These are phyloP conservation scores for Quadroppia sp. DNA, from an alignment of 2,888 invertebrate genomes.

Conservation along the genomic window DNA sequence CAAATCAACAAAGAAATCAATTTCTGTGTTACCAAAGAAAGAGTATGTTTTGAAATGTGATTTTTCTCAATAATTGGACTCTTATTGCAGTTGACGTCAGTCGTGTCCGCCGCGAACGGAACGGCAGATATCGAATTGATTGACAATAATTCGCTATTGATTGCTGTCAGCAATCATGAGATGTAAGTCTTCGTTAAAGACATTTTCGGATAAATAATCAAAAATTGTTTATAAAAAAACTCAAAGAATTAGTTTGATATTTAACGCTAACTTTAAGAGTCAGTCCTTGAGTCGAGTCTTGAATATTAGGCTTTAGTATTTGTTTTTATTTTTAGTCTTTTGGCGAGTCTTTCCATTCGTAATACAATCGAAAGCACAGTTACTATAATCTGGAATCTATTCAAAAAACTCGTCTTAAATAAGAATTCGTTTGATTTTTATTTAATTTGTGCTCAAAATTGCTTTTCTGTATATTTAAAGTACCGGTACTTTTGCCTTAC, in stretches of 20 bases:
- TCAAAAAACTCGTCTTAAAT: conserved; percentile 8
- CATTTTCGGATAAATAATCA: not conserved
- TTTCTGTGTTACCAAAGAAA: not conserved
- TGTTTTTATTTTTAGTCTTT: conserved; percentile 16
- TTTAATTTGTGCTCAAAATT: not conserved
- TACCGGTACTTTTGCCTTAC: not conserved
- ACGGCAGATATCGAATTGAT: conserved; percentile 62
- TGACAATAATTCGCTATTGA: conserved; percentile 58
- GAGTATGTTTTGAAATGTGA: not conserved
- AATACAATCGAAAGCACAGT: conserved; percentile 30
- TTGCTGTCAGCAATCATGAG: conserved; percentile 61
- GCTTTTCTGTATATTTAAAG: not conserved
- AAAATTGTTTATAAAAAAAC: not conserved
- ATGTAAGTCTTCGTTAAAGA: conserved; percentile 57
- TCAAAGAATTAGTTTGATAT: conserved; percentile 12
- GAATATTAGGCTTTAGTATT: not conserved
- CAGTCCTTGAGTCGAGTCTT: conserved; percentile 4
- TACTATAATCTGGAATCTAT: conserved; percentile 5
- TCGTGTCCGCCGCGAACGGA: conserved; percentile 62
- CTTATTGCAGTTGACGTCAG: conserved; percentile 49
- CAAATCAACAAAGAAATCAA: conserved; percentile 51
- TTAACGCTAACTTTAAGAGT: conserved; percentile 12
- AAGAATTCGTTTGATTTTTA: conserved; percentile 17
- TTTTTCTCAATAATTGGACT: not conserved
- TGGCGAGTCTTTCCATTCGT: conserved; percentile 16